A percentile compares a stretch with the other conserved stretches of the same genome.
phyloP scores from a whole-genome alignment of 2,888 invertebrate species.

The Protophormia terraenovae region DNA sequence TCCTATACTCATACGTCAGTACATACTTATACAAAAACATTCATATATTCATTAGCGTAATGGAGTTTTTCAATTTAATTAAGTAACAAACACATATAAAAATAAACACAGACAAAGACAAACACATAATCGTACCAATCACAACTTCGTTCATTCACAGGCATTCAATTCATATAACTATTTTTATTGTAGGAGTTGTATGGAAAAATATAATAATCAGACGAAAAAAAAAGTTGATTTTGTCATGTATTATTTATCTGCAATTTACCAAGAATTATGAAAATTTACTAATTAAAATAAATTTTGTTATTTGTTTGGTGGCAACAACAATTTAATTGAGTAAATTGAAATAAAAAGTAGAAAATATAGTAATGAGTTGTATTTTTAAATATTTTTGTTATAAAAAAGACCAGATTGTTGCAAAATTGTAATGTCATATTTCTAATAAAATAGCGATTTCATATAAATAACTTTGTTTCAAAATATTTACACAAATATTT shows the following conservation, averaged over 20 bases:
- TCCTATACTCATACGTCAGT: constrained; percentile 30
- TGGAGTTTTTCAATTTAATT: constrained; percentile 72
- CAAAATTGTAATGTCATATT: background rate
- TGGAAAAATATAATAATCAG: background rate
- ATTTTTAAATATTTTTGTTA: background rate
- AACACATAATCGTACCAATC: background rate
- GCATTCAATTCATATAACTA: background rate
- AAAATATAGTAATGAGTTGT: background rate
- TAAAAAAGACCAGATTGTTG: background rate
- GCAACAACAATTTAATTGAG: background rate
- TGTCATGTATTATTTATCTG: background rate
- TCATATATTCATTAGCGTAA: constrained; percentile 69
- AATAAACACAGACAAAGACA: background rate
- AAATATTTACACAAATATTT: background rate
- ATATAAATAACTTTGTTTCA: background rate
- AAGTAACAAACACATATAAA: constrained; percentile 53
- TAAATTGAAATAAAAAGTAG: background rate
- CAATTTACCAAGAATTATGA: constrained; percentile 6
- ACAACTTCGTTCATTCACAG: background rate
- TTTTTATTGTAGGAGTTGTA: background rate
- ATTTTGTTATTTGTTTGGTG: constrained; percentile 6
- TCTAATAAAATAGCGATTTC: too few relatives aligned
- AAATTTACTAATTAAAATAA: constrained; percentile 47
- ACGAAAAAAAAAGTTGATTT: background rate
- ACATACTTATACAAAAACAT: background rate